phyloP scores from a whole-genome alignment of 2,113 vertebrate genomes.

The Myrmecobius fasciatus region DNA sequence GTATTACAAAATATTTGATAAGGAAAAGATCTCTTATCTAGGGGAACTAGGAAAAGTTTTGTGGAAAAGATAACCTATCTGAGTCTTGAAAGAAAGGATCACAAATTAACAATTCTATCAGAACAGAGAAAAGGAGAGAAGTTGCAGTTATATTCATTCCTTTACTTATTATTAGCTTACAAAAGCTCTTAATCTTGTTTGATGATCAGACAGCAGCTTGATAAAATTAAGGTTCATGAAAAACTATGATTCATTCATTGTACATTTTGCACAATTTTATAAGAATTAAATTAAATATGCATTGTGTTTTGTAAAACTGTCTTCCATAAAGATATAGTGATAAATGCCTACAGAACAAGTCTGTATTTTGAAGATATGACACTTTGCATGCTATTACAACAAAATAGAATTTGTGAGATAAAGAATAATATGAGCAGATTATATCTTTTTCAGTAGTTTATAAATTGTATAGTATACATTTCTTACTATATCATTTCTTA shows the following conservation, averaged over 20 bases:
- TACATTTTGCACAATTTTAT: constrained; percentile 24
- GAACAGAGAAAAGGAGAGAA: background rate
- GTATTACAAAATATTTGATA: background rate
- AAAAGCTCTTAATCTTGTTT: background rate
- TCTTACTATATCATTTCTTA: background rate
- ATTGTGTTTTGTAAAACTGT: background rate
- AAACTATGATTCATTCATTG: background rate
- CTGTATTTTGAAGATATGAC: background rate
- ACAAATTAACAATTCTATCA: background rate
- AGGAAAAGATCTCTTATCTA: background rate
- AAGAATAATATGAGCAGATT: background rate
- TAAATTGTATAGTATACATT: background rate
- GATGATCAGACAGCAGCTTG: background rate
- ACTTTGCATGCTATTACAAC: background rate
- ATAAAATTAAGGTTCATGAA: background rate
- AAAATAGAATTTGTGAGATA: background rate
- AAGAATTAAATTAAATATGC: constrained; percentile 2
- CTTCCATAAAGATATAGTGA: background rate
- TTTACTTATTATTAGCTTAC: background rate
- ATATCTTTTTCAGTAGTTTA: background rate
- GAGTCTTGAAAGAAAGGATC: background rate
- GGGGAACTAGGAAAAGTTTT: background rate
- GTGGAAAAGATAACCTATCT: background rate
- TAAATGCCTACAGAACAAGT: background rate
- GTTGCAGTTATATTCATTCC: background rate